Evolutionary conservation across 2,888 invertebrate genomes (phyloP), one percentile per base, ranked within the genome.

Genomic region (Maniola hyperantus): DNA sequence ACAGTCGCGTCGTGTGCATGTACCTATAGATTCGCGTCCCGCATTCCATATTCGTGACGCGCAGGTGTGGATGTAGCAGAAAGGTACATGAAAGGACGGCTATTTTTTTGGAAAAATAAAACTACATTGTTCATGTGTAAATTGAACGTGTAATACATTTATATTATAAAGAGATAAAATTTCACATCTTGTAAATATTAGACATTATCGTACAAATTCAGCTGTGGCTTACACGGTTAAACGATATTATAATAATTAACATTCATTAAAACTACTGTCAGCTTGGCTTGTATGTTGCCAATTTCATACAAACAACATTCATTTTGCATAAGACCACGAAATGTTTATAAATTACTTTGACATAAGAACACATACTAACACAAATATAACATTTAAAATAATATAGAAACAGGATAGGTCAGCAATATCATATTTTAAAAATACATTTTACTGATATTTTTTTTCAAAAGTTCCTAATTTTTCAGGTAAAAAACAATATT

Each of bases 111-210:
- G 4, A 36, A 39, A 57, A 77, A 79, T 73, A 77, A 82, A 79
- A 83, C 76, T 71, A 76, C 13, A 67, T 61, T 54, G n/a, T 67
- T 68, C 69, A 77, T 82, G 78, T 87, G 83, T 85, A 89, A 88
- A 86, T 84, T 77, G 82, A 89, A 87, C 87, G 84, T 87, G 84
- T 89, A 89, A 88, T 90, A 91, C 89, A 91, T 89, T 89, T 87
- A 89, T 89, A 85, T 84, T 86, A 89, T 88, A 89, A 89, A 90
- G 90, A 90, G 89, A 90, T 90, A 90, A 89, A 89, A 88, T 89
- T 86, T 85, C 88, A 89, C 88, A 87, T 88, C 81, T 89, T 89
- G 89, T 91, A 89, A 88, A 88, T 88, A 88, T 84, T 84, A 89
- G 87, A 89, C 83, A 86, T 83, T 84, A 84, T 73, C 78, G 80